phyloP scores from a whole-genome alignment of 30 jellyfish, hydroid and myxozoan genomes.

The Hydra vulgaris region DNA sequence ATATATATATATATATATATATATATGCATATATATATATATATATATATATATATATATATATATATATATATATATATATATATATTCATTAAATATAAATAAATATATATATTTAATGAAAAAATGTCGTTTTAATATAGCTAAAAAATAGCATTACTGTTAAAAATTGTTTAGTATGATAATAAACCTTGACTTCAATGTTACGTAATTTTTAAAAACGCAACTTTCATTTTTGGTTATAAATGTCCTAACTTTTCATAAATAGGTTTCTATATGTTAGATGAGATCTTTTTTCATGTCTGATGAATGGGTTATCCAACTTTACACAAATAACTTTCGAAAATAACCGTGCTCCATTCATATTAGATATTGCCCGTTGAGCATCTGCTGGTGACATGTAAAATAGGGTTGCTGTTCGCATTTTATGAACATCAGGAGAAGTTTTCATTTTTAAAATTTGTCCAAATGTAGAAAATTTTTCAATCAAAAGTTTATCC shows the following conservation, averaged over 20 bases:
- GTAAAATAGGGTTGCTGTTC: conserved; percentile 3
- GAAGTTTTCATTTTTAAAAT: background rate
- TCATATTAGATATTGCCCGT: background rate
- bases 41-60: too few relatives aligned
- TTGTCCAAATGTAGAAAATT: background rate
- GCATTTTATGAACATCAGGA: background rate
- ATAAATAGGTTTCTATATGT: background rate
- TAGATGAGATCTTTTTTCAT: background rate
- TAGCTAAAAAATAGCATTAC: too few relatives aligned
- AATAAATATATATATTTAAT: too few relatives aligned
- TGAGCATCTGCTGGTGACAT: conserved; percentile 3
- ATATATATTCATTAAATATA: too few relatives aligned
- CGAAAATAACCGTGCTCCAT: background rate
- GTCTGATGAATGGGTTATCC: background rate
- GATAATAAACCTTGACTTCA: too few relatives aligned
- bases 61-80: too few relatives aligned
- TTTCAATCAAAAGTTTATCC: background rate
- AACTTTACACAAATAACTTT: background rate
- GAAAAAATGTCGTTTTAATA: too few relatives aligned
- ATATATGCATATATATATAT: too few relatives aligned
- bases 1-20: too few relatives aligned
- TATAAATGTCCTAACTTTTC: background rate
- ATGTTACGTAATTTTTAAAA: too few relatives aligned
- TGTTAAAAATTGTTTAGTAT: too few relatives aligned
- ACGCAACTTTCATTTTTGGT: too few relatives aligned